Evolutionary conservation across 2,113 vertebrate species (phyloP).

Genomic region (Mobula hypostoma): DNA sequence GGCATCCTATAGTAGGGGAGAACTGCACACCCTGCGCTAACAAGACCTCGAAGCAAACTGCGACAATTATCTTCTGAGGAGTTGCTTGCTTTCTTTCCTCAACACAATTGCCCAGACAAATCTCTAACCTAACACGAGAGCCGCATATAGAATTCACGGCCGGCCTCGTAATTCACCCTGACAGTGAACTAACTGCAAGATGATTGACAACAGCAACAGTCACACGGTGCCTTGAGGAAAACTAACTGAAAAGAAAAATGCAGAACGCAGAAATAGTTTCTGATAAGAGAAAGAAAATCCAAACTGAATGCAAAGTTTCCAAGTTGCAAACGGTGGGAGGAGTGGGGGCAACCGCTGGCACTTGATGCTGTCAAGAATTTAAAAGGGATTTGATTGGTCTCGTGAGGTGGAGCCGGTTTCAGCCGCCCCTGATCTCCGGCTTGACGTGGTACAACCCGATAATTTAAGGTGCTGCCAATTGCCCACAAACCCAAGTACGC

Average conservation of each 20-base stretch:
- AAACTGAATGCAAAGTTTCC: background rate
- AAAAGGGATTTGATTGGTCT: background rate
- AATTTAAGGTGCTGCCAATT: slow-evolving; percentile 33
- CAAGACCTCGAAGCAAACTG: background rate
- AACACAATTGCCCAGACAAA: background rate
- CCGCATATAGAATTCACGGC: background rate
- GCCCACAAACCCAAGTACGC: background rate
- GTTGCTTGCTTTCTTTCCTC: background rate
- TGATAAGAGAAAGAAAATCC: background rate
- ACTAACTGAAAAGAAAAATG: background rate
- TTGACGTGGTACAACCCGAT: slow-evolving; percentile 16
- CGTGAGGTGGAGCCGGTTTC: background rate
- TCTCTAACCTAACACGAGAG: background rate
- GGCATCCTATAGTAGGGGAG: background rate
- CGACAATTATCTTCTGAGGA: background rate
- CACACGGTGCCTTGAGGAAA: background rate
- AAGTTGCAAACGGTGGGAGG: background rate
- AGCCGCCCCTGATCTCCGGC: background rate
- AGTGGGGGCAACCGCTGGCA: too few relatives aligned
- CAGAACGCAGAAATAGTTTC: background rate
- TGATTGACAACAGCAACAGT: slow-evolving; percentile 37
- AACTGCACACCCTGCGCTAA: background rate
- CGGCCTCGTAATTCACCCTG: background rate
- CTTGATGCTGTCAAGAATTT: background rate
- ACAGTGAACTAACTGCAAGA: background rate